A percentile compares a stretch with the other conserved stretches of the same genome.
Evolutionary conservation across 2,797 vertebrate species (phyloP).

Genomic region (Uromys caudimaculatus): DNA sequence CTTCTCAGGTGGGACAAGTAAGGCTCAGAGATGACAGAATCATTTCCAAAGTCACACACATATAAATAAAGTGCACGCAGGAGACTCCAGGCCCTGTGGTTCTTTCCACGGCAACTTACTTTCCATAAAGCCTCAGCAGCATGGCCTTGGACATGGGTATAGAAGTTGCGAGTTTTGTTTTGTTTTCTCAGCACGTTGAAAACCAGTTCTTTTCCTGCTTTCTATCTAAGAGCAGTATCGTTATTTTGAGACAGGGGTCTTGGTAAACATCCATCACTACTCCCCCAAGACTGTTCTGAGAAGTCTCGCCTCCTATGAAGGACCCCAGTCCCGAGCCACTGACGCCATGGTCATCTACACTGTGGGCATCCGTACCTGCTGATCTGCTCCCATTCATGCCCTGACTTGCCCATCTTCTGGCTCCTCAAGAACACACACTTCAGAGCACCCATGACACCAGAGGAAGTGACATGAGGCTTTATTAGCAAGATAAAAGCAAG

Average conservation of each 20-base stretch:
- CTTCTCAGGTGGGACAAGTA: background rate
- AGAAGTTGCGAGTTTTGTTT: background rate
- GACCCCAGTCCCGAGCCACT: background rate
- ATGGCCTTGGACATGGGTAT: background rate
- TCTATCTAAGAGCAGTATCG: background rate
- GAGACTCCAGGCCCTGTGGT: background rate
- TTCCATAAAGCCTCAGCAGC: background rate
- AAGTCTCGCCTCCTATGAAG: background rate
- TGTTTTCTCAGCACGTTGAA: background rate
- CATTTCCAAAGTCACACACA: background rate
- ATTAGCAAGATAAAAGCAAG: background rate
- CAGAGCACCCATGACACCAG: background rate
- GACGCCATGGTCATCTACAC: background rate
- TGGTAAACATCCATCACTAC: background rate
- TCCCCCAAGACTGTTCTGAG: background rate
- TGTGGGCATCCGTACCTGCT: background rate
- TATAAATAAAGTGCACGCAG: background rate
- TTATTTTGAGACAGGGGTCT: background rate
- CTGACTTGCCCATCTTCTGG: background rate
- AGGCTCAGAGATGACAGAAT: background rate
- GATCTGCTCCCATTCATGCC: background rate
- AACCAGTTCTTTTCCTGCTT: constrained; percentile 8
- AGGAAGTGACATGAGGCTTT: background rate
- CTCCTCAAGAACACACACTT: background rate
- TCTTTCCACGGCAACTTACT: background rate